Evolutionary conservation across 2,113 vertebrate genomes (phyloP).

Genomic region (Phrynosoma blainvillii): DNA sequence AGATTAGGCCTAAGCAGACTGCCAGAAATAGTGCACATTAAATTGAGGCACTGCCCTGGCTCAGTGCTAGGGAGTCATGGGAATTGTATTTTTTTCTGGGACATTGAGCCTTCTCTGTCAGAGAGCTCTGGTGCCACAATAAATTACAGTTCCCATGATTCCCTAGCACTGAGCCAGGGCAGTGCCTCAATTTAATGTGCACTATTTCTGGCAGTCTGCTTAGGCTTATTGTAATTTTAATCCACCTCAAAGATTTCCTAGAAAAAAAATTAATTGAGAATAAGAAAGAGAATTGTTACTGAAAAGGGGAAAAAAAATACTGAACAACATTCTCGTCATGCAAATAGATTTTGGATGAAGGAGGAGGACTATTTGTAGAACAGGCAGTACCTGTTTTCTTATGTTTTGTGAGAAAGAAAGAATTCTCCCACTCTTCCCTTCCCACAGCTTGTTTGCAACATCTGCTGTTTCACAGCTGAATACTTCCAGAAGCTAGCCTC

Average conservation of each 20-base stretch:
- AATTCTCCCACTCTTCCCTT: not conserved
- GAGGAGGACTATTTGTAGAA: not conserved
- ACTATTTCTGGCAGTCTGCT: too few relatives aligned
- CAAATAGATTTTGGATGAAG: not conserved
- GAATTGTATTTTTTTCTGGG: too few relatives aligned
- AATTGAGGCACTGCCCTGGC: too few relatives aligned
- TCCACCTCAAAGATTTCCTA: not conserved
- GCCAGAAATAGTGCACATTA: too few relatives aligned
- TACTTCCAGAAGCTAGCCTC: slow-evolving; percentile 27
- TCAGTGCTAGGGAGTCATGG: too few relatives aligned
- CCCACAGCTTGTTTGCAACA: not conserved
- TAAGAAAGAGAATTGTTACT: not conserved
- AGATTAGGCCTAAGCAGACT: too few relatives aligned
- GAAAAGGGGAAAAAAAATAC: not conserved
- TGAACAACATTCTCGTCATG: not conserved
- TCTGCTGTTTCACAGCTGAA: slow-evolving; percentile 26
- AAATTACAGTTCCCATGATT: too few relatives aligned
- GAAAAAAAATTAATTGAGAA: not conserved
- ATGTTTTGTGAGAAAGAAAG: not conserved
- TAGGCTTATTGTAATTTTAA: not conserved
- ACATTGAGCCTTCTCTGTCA: too few relatives aligned
- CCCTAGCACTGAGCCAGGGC: too few relatives aligned
- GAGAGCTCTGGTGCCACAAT: too few relatives aligned
- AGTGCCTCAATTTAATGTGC: too few relatives aligned
- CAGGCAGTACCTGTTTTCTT: not conserved